Conservation (phyloP, 2,797 vertebrate genomes). For the Scomberomorus guttatus region DNA sequence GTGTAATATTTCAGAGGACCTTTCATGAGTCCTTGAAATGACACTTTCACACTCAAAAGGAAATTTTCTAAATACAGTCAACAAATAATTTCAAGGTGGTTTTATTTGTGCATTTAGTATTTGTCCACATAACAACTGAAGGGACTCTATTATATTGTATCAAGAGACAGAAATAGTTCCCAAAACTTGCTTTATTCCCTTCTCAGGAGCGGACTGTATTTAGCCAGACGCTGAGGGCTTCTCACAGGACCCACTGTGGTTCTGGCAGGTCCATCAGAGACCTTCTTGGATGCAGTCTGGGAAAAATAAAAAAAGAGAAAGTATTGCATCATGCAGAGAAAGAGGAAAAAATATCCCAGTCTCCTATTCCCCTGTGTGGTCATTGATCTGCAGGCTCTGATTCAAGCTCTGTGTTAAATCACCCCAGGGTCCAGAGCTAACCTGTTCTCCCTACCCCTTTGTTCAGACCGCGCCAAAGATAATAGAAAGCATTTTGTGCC, state of each 20-base stretch:
- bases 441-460: conserved; percentile 73
- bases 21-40: background rate
- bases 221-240: conserved; percentile 29
- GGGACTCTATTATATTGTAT: background rate
- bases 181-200: conserved; percentile 4
- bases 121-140: background rate
- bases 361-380: conserved; percentile 63
- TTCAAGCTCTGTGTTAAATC: conserved; percentile 80
- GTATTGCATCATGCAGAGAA: conserved; percentile 53
- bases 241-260: conserved; percentile 19
- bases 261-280: conserved; percentile 33
- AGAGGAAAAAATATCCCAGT: conserved; percentile 52
- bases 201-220: conserved; percentile 27
- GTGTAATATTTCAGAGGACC: background rate
- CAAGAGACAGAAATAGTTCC: conserved; percentile 1
- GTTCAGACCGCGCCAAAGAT: conserved; percentile 75
- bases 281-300: conserved; percentile 28
- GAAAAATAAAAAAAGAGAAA: conserved; percentile 60
- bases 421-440: conserved; percentile 67
- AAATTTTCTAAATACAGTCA: conserved; percentile 11
- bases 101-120: background rate
- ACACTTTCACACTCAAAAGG: conserved; percentile 1
- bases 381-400: conserved; percentile 79
- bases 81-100: conserved; percentile 5
- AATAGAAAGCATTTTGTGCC: conserved; percentile 78